Base-by-base conservation (phyloP, 64 coral and sea anemone species). In the Actinia tenebrosa region DNA sequence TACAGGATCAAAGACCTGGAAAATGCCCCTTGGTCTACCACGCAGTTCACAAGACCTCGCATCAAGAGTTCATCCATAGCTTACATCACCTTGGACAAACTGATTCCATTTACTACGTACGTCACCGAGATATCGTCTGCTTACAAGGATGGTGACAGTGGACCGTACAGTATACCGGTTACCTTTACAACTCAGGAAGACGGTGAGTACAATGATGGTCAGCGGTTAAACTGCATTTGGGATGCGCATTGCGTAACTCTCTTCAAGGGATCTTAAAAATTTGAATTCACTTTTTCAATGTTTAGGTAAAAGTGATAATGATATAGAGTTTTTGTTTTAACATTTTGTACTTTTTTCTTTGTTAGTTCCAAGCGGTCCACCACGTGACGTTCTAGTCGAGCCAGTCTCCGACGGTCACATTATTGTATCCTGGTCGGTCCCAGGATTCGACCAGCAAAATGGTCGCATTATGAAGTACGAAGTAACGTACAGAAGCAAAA, bases 371-470 rank as follows among this genome's bases (percentile, higher is more conserved):
- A 92, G 86, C 44, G 90, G 90, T 61, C 85, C 90, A 14, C 90
- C 85, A 0, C 90, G 90, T 87, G 90, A 92, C 64, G 90, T 92
- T 4, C 23, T 92, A 13, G 79, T 92, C 17, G 86, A 87, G 56
- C 90, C 90, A 82, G 56, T 86, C 80, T 77, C 59, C 17, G 53
- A 83, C 26, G 80, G 45, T 64, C 54, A 53, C 30, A 92, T 92
- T 4, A 53, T 83, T n/a, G 90, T 92, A 7, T 92, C 90, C 26
- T 92, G 85, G 90, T 92, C 79, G 75, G 86, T 92, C 42, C 90
- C 90, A 17, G 83, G 80, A 13, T 80, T 79, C 18, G 56, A 87
- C 44, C 22, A 92, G 52, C 53, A 62, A 13, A 92, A 92, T 52
- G 90, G 90, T 25, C 86, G 64, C 66, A 87, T 92, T 19, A 63